phyloP scores from a whole-genome alignment of 2,888 invertebrate genomes.

The Hanleya hanleyi region DNA sequence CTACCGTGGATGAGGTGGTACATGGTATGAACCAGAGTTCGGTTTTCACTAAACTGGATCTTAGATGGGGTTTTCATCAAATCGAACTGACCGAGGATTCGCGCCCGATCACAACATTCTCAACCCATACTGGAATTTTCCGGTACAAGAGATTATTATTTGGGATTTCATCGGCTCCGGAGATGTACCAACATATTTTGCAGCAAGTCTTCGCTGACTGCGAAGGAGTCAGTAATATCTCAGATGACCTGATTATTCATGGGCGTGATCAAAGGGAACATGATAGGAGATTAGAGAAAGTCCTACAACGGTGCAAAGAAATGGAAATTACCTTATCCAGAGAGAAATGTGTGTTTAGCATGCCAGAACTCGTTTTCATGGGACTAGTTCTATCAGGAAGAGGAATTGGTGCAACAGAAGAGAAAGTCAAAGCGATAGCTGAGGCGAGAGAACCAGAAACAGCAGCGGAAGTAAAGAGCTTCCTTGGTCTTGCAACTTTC shows the following conservation, averaged over 20 bases:
- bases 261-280: background rate
- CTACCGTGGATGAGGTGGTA: constrained; percentile 41
- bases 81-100: constrained; percentile 42
- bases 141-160: constrained; percentile 45
- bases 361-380: constrained; percentile 15
- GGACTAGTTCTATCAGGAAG: constrained; percentile 6
- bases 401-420: background rate
- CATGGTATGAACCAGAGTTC: constrained; percentile 27
- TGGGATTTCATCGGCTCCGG: constrained; percentile 40
- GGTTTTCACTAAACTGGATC: constrained; percentile 47
- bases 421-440: constrained; percentile 16
- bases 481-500: constrained; percentile 8
- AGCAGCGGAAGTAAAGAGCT: constrained; percentile 10
- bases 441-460: constrained; percentile 12
- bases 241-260: constrained; percentile 27
- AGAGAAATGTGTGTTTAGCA: constrained; percentile 3
- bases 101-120: constrained; percentile 48
- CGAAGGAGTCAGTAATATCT: constrained; percentile 34
- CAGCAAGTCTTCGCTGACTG: constrained; percentile 21
- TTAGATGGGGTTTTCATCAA: constrained; percentile 48
- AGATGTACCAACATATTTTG: constrained; percentile 41
- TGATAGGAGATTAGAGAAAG: background rate
- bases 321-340: background rate
- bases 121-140: constrained; percentile 40
- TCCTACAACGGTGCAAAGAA: background rate